Evolutionary conservation across 1,140 invertebrate species (phyloP), one percentile per base, ranked within the genome.

Genomic region (Ditylenchus dipsaci): DNA sequence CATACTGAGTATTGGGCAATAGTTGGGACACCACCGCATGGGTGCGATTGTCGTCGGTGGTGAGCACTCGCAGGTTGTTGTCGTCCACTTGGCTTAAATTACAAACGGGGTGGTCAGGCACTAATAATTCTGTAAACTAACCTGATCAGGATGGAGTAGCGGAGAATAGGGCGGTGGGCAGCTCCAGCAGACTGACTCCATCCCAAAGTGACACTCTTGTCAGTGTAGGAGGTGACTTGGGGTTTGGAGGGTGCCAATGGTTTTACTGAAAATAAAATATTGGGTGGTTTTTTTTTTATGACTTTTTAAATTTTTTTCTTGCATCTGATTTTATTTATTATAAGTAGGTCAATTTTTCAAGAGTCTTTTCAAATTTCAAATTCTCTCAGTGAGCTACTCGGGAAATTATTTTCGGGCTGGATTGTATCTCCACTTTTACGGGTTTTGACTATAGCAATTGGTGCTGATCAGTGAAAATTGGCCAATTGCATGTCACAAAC

Each of bases 131-230:
- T 7, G 21, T 13, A 30, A 19, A 27, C 71, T 59, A 47, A 81
- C 68, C 71, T 67, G 58, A 81, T 58, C 33, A 79, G 33, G 29
- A 80, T 69, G 3, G 81, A 72, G 68, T 76, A 81, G 27, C 74
- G 66, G 11, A 78, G 33, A 29, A 81, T 73, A 15, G 79, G 79
- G 33, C 69, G 66, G 65, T 81, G 81, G 11, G 79, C 82, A 17
- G 70, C 58, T 15, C 81, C 81, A 17, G 73, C 60, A 23, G 58
- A 69, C 30, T 83, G 73, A 61, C 57, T 72, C 79, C 79, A 81
- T 27, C 58, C 65, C 9, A 81, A 43, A 26, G 79, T 74, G 1
- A 81, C 74, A 13, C 73, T 69, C 17, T 69, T 62, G 30, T 81
- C 82, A n/a, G 81, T 61, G 13, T 43, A 61, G 3, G 38, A 19